Evolutionary conservation across 2,888 invertebrate species (phyloP).

Genomic region (Aleiodes leptofemur): DNA sequence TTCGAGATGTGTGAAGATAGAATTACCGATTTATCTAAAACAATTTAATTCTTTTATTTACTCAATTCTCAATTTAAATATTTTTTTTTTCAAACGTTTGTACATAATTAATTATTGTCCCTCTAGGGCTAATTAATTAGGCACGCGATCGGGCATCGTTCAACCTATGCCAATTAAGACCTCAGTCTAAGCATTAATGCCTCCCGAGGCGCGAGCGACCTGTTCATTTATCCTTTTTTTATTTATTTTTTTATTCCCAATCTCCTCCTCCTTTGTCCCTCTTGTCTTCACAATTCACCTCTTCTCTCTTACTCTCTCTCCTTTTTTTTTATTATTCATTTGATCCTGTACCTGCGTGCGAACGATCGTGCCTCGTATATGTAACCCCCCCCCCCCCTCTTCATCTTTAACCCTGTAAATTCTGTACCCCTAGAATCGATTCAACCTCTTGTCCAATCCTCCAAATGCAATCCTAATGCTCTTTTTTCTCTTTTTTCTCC

Average conservation of each 20-base stretch:
- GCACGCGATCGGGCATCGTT: constrained; percentile 63
- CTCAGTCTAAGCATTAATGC: constrained; percentile 59
- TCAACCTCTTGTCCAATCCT: neutral
- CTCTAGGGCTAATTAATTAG: constrained; percentile 71
- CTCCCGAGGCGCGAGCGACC: constrained; percentile 60
- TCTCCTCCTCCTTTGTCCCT: constrained; percentile 28
- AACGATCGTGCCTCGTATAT: constrained; percentile 30
- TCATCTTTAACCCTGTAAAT: constrained; percentile 12
- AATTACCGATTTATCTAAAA: constrained; percentile 36
- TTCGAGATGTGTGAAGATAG: constrained; percentile 51
- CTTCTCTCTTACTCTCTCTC: neutral
- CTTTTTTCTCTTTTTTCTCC: neutral
- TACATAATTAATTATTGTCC: constrained; percentile 67
- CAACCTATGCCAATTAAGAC: constrained; percentile 69
- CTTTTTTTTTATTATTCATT: neutral
- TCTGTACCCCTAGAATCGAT: constrained; percentile 14
- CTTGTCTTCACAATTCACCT: neutral
- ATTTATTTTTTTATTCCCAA: neutral
- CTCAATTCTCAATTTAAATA: constrained; percentile 30
- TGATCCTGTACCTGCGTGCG: constrained; percentile 39
- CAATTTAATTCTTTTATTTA: constrained; percentile 30
- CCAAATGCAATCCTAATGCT: neutral
- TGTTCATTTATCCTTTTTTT: constrained; percentile 54
- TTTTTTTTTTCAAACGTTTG: constrained; percentile 49
- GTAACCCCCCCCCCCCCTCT: neutral